Evolutionary conservation across 2,888 invertebrate species (phyloP).

Genomic region (Lithophane leautieri): DNA sequence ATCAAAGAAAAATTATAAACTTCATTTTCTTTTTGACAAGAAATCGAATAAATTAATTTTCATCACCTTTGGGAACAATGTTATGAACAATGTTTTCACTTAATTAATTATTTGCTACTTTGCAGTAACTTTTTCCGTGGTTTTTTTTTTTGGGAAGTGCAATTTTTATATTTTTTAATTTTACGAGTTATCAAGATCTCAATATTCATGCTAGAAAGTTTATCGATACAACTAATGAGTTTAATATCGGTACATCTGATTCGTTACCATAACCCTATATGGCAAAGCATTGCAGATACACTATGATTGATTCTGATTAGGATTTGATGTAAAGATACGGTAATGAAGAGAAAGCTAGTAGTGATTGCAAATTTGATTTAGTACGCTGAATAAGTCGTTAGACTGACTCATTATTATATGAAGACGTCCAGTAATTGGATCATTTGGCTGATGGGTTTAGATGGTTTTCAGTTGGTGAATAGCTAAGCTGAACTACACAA

Average conservation of each 20-base stretch:
- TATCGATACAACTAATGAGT: constrained; percentile 19
- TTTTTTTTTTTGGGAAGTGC: too few species aligned
- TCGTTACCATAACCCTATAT: constrained; percentile 22
- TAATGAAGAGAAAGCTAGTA: constrained; percentile 65
- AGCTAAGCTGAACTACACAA: constrained; percentile 24
- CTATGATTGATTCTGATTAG: constrained; percentile 74
- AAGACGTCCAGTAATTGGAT: constrained; percentile 58
- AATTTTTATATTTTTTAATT: not conserved
- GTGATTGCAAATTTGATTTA: constrained; percentile 55
- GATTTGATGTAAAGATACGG: constrained; percentile 68
- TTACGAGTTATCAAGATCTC: not conserved
- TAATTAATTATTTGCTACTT: not conserved
- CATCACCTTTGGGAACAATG: not conserved
- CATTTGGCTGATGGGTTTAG: constrained; percentile 49
- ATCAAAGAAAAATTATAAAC: not conserved
- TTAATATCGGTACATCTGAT: constrained; percentile 21
- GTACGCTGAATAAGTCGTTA: constrained; percentile 53
- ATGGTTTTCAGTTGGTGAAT: constrained; percentile 37
- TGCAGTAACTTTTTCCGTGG: not conserved
- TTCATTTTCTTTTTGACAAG: not conserved
- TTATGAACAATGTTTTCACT: not conserved
- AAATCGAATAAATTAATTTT: not conserved
- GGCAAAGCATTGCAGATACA: constrained; percentile 40
- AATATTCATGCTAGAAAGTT: not conserved
- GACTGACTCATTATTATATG: constrained; percentile 32